phyloP scores from a whole-genome alignment of 2,888 invertebrate species.

The Dynastes tityus region DNA sequence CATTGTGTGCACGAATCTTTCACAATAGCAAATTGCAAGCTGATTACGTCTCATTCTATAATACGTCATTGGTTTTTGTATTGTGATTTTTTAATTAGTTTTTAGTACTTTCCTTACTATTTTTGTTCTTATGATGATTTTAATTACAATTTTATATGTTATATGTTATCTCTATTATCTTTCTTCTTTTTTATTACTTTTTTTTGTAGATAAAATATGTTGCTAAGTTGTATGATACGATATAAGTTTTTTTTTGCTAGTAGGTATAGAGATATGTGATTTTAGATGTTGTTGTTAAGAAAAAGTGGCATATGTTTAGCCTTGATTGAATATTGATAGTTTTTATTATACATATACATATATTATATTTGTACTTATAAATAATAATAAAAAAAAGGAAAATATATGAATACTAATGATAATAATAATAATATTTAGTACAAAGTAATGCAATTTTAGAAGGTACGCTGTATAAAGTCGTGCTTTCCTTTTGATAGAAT shows the following conservation, averaged over 20 bases:
- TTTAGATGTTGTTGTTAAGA: background rate
- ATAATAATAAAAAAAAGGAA: background rate
- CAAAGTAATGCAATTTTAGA: slow-evolving; percentile 42
- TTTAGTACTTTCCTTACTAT: no score
- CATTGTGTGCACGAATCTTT: no score
- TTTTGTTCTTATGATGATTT: no score
- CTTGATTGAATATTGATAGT: slow-evolving; percentile 24
- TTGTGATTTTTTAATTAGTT: no score
- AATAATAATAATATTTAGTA: slow-evolving; percentile 42
- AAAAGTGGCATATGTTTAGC: slow-evolving; percentile 39
- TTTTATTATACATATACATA: background rate
- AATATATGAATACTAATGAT: background rate
- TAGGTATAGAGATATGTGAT: no score
- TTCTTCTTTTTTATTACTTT: slow-evolving; percentile 26
- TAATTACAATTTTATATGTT: background rate
- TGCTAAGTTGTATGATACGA: background rate
- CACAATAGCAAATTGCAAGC: no score
- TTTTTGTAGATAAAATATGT: slow-evolving; percentile 18
- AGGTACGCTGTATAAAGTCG: slow-evolving; percentile 41
- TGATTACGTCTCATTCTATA: no score
- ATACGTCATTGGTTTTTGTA: no score
- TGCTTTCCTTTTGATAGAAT: background rate
- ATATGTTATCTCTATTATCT: slow-evolving; percentile 18
- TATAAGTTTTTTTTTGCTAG: slow-evolving; percentile 15
- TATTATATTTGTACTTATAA: slow-evolving; percentile 35